phyloP scores from a whole-genome alignment of 2,113 vertebrate species.

The Muntiacus reevesi region DNA sequence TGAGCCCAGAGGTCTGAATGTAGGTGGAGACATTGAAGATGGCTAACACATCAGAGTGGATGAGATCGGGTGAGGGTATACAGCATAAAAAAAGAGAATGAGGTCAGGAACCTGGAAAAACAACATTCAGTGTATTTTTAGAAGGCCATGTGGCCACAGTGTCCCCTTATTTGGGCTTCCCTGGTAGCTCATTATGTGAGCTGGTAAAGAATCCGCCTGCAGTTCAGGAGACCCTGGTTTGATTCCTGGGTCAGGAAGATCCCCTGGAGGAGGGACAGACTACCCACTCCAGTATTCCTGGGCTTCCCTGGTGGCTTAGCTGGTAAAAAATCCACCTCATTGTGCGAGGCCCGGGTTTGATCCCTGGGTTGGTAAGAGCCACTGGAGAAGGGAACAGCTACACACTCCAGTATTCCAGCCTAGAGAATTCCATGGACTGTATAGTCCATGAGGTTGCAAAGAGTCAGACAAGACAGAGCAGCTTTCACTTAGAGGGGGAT shows the following conservation, averaged over 20 bases:
- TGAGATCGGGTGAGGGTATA: fast-evolving
- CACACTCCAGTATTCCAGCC: background rate
- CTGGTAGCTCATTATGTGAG: background rate
- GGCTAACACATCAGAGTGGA: background rate
- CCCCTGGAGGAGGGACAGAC: background rate
- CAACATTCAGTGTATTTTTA: background rate
- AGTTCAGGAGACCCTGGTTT: background rate
- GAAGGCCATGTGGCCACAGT: background rate
- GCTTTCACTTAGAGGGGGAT: background rate
- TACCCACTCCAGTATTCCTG: background rate
- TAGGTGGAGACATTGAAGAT: background rate
- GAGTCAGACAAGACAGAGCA: background rate
- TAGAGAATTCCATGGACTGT: background rate
- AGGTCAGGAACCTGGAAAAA: background rate
- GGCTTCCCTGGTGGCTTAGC: background rate
- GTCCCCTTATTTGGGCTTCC: background rate
- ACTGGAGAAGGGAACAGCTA: background rate
- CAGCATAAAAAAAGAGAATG: background rate
- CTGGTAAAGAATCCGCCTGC: background rate
- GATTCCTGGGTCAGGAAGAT: background rate
- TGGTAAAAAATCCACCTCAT: background rate
- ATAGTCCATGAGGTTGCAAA: background rate
- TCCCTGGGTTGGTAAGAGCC: background rate
- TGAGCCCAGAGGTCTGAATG: background rate
- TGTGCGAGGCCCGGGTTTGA: background rate